phyloP scores from a whole-genome alignment of 2,113 vertebrate genomes.

The Stegastes partitus region DNA sequence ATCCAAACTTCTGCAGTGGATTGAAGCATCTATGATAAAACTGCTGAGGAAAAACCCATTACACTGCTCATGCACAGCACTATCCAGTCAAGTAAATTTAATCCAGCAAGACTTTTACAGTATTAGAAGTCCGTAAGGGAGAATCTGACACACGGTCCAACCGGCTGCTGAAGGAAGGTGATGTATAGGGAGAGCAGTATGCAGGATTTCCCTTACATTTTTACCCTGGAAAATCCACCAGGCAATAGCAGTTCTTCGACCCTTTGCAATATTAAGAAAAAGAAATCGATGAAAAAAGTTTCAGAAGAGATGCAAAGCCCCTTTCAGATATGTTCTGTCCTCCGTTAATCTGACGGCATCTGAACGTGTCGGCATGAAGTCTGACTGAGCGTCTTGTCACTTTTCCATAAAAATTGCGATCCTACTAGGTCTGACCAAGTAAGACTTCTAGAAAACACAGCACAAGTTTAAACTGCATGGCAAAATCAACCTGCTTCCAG shows the following conservation, averaged over 20 bases:
- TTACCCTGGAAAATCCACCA: conserved; percentile 42
- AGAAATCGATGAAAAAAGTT: neutral
- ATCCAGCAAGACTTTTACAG: conserved; percentile 47
- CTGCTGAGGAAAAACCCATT: conserved; percentile 4
- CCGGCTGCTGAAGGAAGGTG: neutral
- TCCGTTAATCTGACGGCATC: too few species aligned
- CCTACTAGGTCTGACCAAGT: too few species aligned
- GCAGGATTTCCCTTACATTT: conserved; percentile 30
- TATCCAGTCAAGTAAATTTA: conserved; percentile 28
- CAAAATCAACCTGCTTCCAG: too few species aligned
- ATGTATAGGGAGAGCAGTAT: conserved; percentile 34
- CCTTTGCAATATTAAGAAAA: conserved; percentile 30
- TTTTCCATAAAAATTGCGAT: too few species aligned
- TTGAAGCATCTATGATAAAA: conserved; percentile 23
- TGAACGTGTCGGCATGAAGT: too few species aligned
- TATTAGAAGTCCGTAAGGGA: conserved; percentile 37
- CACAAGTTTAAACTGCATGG: too few species aligned
- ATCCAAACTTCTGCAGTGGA: conserved; percentile 49
- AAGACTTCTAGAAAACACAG: too few species aligned
- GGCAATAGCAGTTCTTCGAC: conserved; percentile 30
- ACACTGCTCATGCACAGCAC: conserved; percentile 45
- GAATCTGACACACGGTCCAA: conserved; percentile 21
- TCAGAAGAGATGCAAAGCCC: conserved; percentile 7
- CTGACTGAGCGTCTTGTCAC: too few species aligned
- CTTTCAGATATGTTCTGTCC: too few species aligned